These are phyloP conservation scores for Zaprionus ghesquierei DNA, from an alignment of 1,140 invertebrate genomes.

Conservation along the genomic window DNA sequence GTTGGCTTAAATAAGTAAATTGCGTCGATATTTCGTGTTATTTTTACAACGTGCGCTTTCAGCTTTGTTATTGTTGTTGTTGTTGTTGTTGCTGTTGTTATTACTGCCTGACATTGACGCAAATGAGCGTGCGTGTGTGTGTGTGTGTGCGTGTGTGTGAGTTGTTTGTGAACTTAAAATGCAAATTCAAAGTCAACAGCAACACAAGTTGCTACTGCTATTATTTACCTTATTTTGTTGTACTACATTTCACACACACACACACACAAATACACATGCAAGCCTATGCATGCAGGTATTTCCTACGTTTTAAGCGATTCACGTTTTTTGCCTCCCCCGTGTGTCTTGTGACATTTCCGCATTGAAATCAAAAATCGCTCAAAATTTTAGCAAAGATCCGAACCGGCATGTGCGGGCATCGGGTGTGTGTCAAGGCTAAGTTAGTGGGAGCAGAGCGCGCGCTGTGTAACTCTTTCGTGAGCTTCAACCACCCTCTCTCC, in stretches of 20 bases:
- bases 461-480: too few relatives aligned
- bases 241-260: constrained; percentile 2
- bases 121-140: constrained; percentile 40
- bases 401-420: constrained; percentile 14
- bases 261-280: neutral
- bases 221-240: constrained; percentile 26
- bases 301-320: constrained; percentile 14
- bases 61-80: constrained; percentile 11
- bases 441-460: neutral
- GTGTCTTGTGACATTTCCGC: constrained; percentile 24
- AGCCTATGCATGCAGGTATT: constrained; percentile 14
- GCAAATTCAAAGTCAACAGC: constrained; percentile 55
- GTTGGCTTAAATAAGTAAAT: constrained; percentile 65
- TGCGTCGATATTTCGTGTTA: constrained; percentile 60
- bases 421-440: constrained; percentile 30
- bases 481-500: neutral
- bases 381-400: neutral
- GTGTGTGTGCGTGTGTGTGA: neutral
- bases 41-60: constrained; percentile 70
- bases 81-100: constrained; percentile 29
- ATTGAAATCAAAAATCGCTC: constrained; percentile 10
- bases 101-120: constrained; percentile 65
- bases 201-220: constrained; percentile 23
- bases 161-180: constrained; percentile 53
- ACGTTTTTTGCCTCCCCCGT: neutral